Evolutionary conservation across 2,888 invertebrate species (phyloP).

Genomic region (Tridacna crocea): DNA sequence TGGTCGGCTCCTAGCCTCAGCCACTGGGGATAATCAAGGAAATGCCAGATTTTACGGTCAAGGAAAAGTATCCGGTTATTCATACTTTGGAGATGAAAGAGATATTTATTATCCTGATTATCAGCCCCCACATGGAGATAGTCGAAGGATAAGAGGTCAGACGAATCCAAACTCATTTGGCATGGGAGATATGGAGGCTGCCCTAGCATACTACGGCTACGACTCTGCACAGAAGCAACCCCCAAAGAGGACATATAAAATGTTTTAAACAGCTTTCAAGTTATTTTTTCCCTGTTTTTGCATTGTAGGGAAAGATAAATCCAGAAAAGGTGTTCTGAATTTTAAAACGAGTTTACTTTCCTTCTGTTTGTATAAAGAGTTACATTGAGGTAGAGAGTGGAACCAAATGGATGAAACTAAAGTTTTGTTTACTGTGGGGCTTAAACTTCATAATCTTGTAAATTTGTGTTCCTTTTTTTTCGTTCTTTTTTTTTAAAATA

Average conservation of each 20-base stretch:
- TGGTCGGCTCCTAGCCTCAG: slow-evolving; percentile 18
- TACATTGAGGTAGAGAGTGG: no score
- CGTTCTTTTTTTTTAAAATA: no score
- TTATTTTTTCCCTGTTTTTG: no score
- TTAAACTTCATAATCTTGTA: no score
- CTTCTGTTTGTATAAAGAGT: no score
- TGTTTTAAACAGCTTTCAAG: background rate
- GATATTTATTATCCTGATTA: slow-evolving; percentile 49
- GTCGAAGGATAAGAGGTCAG: slow-evolving; percentile 32
- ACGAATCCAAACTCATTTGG: slow-evolving; percentile 29
- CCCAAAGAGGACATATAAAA: slow-evolving; percentile 1
- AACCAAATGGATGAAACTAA: no score
- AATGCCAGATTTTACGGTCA: slow-evolving; percentile 37
- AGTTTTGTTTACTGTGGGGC: no score
- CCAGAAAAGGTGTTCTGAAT: no score
- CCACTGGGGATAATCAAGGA: slow-evolving; percentile 9
- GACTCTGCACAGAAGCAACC: slow-evolving; percentile 20
- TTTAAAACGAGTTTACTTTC: no score
- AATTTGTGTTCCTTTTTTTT: no score
- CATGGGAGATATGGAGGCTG: slow-evolving; percentile 54
- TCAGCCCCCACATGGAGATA: background rate
- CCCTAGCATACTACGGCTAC: slow-evolving; percentile 45
- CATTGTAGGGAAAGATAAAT: no score
- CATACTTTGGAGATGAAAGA: slow-evolving; percentile 54
- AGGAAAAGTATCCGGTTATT: slow-evolving; percentile 41